Base-by-base conservation (phyloP, 30 jellyfish, hydroid and myxozoan genomes). In the Cassiopea andromeda region DNA sequence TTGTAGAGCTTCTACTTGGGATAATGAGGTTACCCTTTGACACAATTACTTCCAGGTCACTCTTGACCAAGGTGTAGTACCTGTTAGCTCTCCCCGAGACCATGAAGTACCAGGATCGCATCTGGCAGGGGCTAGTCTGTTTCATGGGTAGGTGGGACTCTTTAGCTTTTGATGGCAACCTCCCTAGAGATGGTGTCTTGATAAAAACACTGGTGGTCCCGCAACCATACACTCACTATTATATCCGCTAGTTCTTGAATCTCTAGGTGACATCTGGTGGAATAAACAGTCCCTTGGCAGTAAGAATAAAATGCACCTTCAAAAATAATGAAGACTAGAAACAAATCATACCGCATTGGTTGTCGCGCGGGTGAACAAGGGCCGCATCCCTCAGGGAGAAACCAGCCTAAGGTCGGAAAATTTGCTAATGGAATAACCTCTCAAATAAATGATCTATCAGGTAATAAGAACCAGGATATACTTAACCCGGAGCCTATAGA, bases 281-380 rank as follows among this genome's bases (percentile, higher is more conserved):
- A 54, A 54, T 54, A 54, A 3, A 3, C 64, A 54, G 64, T 54
- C 64, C 18, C 81, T 17, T 72, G 81, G 81, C 81, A 72, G 81
- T 72, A 72, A 13, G 12, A 54, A 72, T 72, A 72, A 72, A 27
- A 27, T 13, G 81, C 81, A 17, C 12, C 54, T 49, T 49, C 47
- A 72, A 72, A 16, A 10, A 49, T 27, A 72, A 72, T 72, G 81
- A 49, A 47, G 38, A 47, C 81, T 17, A 48, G 47, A 45, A 44
- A 10, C 54, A 44, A 18, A 67, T 44, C 91, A 46, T 83, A 72
- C 91, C 91, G 91, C 48, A 83, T 83, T 84, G 84, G 85, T 9
- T 85, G 84, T 70, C 85, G 83, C 85, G 74, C 91, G 91, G 91
- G 84, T 83, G 85, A 83, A 83, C 91, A 83, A 83, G 91, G 73